A percentile compares a stretch with the other conserved stretches of the same genome.
Conservation (phyloP, 2,113 vertebrate species). For the Corythoichthys haematopterus region DNA sequence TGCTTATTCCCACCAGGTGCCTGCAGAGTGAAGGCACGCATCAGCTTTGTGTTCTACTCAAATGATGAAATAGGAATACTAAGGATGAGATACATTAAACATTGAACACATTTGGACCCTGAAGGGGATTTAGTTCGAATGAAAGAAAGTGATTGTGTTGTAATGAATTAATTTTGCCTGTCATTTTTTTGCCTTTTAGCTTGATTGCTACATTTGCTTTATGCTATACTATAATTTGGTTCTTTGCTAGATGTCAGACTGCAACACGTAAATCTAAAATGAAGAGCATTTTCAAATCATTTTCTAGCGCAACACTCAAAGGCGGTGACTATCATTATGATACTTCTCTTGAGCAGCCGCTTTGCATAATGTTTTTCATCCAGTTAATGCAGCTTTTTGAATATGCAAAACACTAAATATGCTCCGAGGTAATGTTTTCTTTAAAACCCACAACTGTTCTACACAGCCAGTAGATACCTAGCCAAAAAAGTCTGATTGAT, state of each 20-base stretch:
- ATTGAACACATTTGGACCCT: conserved; percentile 27
- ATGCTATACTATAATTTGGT: conserved; percentile 36
- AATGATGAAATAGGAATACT: conserved; percentile 22
- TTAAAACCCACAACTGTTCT: background rate
- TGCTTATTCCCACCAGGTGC: conserved; percentile 12
- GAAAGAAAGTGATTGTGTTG: conserved; percentile 29
- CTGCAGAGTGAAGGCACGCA: conserved; percentile 5
- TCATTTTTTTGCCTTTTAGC: conserved; percentile 33
- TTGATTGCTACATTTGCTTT: conserved; percentile 41
- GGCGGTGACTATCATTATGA: conserved; percentile 22
- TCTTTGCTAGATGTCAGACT: conserved; percentile 40
- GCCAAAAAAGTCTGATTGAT: background rate
- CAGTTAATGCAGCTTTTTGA: conserved; percentile 24
- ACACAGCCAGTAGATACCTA: background rate
- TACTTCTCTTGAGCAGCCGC: conserved; percentile 10
- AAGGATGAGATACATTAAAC: conserved; percentile 26
- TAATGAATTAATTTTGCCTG: conserved; percentile 48
- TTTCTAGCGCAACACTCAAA: conserved; percentile 14
- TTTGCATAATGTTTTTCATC: conserved; percentile 40
- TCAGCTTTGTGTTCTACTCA: background rate
- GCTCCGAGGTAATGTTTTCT: conserved; percentile 22
- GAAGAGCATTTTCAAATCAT: conserved; percentile 51
- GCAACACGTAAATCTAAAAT: conserved; percentile 39
- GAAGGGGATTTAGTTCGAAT: conserved; percentile 45
- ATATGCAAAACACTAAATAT: conserved; percentile 37